These are phyloP conservation scores for Garra rufa DNA, from an alignment of 2,113 vertebrate species.

Conservation along the genomic window DNA sequence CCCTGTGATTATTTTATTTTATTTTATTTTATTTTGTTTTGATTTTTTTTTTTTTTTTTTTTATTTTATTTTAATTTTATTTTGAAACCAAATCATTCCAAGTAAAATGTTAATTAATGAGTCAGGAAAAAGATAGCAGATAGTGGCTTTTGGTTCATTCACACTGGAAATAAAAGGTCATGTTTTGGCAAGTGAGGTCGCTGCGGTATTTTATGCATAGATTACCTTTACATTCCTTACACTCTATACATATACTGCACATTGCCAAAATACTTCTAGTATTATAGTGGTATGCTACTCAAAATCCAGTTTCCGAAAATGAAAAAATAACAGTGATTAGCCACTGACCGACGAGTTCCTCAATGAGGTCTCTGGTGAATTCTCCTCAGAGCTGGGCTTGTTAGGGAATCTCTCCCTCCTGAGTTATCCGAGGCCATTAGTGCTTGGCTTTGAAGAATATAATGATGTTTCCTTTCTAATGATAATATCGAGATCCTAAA, in stretches of 20 bases:
- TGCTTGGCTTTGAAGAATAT: neutral
- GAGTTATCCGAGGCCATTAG: neutral
- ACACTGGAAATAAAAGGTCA: neutral
- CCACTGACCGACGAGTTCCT: neutral
- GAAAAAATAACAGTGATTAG: neutral
- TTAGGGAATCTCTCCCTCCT: neutral
- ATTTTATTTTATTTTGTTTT: no score
- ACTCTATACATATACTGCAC: neutral
- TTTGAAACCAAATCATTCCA: no score
- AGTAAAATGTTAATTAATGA: neutral
- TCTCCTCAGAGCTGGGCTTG: neutral
- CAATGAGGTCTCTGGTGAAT: neutral
- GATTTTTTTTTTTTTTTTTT: no score
- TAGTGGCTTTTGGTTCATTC: neutral
- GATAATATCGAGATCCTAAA: neutral
- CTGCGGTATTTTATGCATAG: neutral
- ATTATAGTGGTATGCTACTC: neutral
- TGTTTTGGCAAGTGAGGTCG: neutral
- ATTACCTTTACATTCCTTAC: neutral
- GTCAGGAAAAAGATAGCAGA: neutral
- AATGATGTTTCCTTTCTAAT: constrained; percentile 1
- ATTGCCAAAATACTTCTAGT: neutral
- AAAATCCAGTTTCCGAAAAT: neutral
- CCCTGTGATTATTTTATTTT: no score
- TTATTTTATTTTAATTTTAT: no score